Conservation (phyloP, 2,797 vertebrate species). For the Poeciliopsis gracilis region DNA sequence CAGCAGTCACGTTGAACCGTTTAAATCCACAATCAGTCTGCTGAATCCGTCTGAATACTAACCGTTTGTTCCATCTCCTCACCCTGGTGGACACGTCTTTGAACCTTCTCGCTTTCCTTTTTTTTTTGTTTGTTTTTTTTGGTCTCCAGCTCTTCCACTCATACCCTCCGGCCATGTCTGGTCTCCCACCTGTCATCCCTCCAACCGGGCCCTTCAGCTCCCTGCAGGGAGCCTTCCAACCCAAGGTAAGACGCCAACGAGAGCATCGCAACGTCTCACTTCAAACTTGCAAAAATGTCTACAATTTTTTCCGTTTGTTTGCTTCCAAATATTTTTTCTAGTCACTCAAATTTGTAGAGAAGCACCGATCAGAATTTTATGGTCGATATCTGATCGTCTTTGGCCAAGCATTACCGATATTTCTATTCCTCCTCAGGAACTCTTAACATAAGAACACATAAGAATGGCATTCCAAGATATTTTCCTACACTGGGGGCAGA, state of each 20-base stretch:
- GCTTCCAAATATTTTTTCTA: not conserved
- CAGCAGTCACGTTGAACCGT: not conserved
- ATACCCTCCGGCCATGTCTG: constrained; percentile 95
- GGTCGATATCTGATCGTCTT: not conserved
- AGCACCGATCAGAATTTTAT: not conserved
- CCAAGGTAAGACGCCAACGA: constrained; percentile 85
- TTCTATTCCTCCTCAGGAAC: not conserved
- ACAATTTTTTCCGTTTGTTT: not conserved
- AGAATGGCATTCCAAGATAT: not conserved
- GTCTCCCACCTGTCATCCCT: constrained; percentile 96
- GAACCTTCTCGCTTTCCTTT: constrained; percentile 63
- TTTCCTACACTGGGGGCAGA: not conserved
- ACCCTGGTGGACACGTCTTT: not conserved
- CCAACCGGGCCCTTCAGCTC: constrained; percentile 96
- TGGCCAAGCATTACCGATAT: not conserved
- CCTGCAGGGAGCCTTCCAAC: constrained; percentile 97
- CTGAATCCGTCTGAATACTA: constrained; percentile 1
- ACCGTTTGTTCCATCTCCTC: constrained; percentile 7
- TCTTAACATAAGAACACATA: not conserved
- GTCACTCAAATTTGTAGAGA: not conserved
- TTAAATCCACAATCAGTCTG: not conserved
- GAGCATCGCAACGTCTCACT: not conserved
- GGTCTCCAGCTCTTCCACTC: constrained; percentile 92
- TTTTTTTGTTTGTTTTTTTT: constrained; percentile 81
- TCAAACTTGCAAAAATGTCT: not conserved